Percentiles rank a stretch among this genome's conserved stretches.
Evolutionary conservation across 2,113 vertebrate species (phyloP).

Genomic region (Bos javanicus): DNA sequence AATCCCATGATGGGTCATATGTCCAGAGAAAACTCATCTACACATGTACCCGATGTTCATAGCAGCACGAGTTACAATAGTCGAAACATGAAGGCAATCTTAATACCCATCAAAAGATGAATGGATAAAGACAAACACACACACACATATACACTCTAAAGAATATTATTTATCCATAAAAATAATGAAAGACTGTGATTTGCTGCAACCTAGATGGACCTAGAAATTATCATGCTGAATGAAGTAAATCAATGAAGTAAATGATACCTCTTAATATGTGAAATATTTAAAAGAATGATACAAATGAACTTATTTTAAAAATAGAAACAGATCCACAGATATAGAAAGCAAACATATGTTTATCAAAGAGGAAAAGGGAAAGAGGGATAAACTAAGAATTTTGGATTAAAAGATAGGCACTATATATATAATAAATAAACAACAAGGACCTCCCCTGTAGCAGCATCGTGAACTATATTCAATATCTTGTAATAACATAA

Average conservation of each 20-base stretch:
- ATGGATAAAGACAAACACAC: not conserved
- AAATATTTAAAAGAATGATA: not conserved
- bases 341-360: not conserved
- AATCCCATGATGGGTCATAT: no score
- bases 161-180: not conserved
- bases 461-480: not conserved
- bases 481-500: not conserved
- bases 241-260: not conserved
- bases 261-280: not conserved
- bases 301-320: not conserved
- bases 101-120: not conserved
- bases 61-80: not conserved
- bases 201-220: not conserved
- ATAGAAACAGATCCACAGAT: not conserved
- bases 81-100: not conserved
- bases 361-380: not conserved
- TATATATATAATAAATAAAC: not conserved
- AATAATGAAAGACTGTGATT: not conserved
- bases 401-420: not conserved
- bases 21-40: not conserved
- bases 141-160: not conserved
- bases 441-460: not conserved
- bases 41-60: not conserved
- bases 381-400: not conserved
- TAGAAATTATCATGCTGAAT: not conserved